These are phyloP conservation scores for Donacobius atricapilla DNA, from an alignment of 2,113 vertebrate species.

Conservation along the genomic window DNA sequence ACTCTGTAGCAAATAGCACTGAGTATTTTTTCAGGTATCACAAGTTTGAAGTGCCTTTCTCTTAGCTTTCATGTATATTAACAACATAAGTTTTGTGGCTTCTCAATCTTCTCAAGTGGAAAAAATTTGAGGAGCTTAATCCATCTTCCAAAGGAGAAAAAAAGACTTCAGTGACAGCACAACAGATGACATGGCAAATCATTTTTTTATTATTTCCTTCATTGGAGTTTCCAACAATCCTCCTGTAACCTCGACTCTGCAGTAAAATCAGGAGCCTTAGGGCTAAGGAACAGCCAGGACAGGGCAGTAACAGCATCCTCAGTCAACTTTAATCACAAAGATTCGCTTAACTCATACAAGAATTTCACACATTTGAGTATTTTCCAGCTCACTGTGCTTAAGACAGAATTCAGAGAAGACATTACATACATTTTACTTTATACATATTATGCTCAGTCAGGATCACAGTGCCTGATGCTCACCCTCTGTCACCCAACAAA, in stretches of 20 bases:
- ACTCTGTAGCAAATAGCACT: background rate
- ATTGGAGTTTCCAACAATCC: background rate
- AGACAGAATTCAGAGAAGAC: background rate
- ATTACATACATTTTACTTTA: background rate
- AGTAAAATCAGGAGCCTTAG: background rate
- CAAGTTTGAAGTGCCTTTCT: background rate
- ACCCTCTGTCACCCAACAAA: background rate
- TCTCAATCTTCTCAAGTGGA: background rate
- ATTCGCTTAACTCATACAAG: background rate
- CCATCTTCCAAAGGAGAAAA: background rate
- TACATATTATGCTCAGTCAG: background rate
- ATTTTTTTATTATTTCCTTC: background rate
- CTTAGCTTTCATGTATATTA: background rate
- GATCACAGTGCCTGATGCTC: background rate
- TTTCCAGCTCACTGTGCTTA: background rate
- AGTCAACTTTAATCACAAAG: background rate
- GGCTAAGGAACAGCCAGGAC: background rate
- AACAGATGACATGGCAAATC: background rate
- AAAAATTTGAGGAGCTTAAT: background rate
- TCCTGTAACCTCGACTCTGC: background rate
- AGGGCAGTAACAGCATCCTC: background rate
- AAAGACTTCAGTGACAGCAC: background rate
- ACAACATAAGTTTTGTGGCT: background rate
- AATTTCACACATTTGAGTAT: background rate
- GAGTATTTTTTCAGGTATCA: background rate